A percentile compares a stretch with the other conserved stretches of the same genome.
These are phyloP conservation scores for Pandemis heparana DNA, from an alignment of 2,888 invertebrate genomes.

Conservation along the genomic window DNA sequence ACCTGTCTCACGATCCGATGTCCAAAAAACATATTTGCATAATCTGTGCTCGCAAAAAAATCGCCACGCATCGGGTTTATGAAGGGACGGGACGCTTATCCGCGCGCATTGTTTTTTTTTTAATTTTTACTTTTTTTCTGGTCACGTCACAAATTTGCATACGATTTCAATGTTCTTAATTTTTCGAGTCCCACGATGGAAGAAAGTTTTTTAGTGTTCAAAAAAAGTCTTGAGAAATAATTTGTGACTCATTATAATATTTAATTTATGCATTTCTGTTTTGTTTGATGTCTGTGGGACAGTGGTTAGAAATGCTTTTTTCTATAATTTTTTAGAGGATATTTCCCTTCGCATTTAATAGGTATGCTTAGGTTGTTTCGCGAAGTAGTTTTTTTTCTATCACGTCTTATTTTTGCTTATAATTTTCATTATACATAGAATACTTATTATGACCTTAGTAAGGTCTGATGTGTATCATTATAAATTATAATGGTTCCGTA, in stretches of 20 bases:
- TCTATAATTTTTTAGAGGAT: not conserved
- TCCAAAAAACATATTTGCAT: slow-evolving; percentile 82
- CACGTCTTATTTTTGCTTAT: too few species aligned
- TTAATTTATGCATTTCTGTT: slow-evolving; percentile 32
- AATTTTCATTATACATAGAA: too few species aligned
- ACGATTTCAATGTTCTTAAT: slow-evolving; percentile 39
- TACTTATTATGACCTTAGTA: too few species aligned
- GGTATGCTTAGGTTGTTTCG: too few species aligned
- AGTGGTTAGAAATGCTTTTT: not conserved
- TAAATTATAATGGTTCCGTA: too few species aligned
- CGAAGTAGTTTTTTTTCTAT: not conserved
- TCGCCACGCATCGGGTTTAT: slow-evolving; percentile 72
- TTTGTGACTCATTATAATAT: slow-evolving; percentile 25
- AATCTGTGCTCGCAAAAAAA: slow-evolving; percentile 75
- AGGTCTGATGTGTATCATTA: too few species aligned
- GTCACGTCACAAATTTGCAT: slow-evolving; percentile 42
- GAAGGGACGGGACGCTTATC: slow-evolving; percentile 71
- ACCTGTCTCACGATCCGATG: slow-evolving; percentile 62
- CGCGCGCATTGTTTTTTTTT: slow-evolving; percentile 53
- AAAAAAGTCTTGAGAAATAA: slow-evolving; percentile 37
- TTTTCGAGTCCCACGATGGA: slow-evolving; percentile 39
- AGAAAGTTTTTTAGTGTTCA: slow-evolving; percentile 39
- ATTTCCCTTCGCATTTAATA: not conserved
- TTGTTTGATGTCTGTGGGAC: not conserved
- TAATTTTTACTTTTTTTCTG: slow-evolving; percentile 44